Conservation (phyloP, 2,113 vertebrate genomes). For the Grammomys surdaster region DNA sequence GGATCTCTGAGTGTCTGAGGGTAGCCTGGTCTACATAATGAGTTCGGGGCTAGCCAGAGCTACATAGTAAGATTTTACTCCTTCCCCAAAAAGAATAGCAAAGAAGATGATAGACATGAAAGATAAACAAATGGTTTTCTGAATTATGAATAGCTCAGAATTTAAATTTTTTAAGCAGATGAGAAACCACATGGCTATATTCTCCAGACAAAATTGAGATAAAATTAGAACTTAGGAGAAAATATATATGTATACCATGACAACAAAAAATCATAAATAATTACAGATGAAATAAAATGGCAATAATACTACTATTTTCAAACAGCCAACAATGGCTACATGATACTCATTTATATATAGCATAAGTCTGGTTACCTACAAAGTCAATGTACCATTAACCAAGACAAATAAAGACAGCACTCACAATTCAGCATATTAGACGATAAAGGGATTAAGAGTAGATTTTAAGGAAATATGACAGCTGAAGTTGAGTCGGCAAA, state of each 20-base stretch:
- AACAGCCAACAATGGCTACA: neutral
- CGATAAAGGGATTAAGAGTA: constrained; percentile 11
- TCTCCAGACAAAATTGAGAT: neutral
- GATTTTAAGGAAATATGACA: constrained; percentile 37
- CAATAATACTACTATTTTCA: constrained; percentile 29
- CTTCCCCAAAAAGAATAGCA: neutral
- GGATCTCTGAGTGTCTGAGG: neutral
- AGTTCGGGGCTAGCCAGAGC: neutral
- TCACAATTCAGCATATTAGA: neutral
- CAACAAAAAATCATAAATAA: constrained; percentile 53
- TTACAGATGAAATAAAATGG: neutral
- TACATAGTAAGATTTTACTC: neutral
- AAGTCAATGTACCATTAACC: constrained; percentile 17
- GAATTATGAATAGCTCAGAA: neutral
- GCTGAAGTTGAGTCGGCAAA: neutral
- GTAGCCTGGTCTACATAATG: neutral
- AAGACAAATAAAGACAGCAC: constrained; percentile 19
- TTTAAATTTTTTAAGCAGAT: neutral
- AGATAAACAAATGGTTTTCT: neutral
- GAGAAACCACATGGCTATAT: neutral
- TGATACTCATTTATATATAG: neutral
- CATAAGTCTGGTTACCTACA: neutral
- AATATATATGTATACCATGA: neutral
- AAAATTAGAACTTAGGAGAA: neutral
- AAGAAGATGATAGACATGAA: neutral